Conservation (phyloP, 2,888 invertebrate species). For the Drosophila peninsularis region DNA sequence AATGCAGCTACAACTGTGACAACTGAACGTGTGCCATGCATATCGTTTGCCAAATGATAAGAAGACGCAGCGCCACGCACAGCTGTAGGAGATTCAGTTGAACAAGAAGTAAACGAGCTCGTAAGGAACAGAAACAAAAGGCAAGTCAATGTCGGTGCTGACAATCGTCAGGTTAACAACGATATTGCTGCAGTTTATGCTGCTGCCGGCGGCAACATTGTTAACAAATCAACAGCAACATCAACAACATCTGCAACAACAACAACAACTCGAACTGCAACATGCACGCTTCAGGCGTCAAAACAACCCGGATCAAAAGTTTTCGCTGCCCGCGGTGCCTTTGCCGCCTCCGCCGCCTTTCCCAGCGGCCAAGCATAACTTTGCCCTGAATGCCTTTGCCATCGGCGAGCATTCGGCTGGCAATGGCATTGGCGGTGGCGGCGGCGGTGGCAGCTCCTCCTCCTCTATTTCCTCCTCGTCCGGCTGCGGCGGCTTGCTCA, state of each 20-base stretch:
- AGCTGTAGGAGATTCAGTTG: conserved; percentile 27
- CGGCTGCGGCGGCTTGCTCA: conserved; percentile 88
- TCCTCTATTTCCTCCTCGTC: conserved; percentile 23
- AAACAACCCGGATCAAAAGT: conserved; percentile 65
- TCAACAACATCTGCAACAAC: conserved; percentile 19
- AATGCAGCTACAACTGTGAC: conserved; percentile 28
- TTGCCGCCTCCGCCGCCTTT: conserved; percentile 80
- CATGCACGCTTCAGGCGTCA: conserved; percentile 43
- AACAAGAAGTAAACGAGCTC: conserved; percentile 13
- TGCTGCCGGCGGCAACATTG: conserved; percentile 51
- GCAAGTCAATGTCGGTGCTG: conserved; percentile 74
- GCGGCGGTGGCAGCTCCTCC: conserved; percentile 16
- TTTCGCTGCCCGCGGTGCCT: conserved; percentile 79
- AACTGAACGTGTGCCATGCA: conserved; percentile 31
- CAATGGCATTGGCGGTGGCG: conserved; percentile 3
- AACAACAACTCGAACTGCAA: conserved; percentile 19
- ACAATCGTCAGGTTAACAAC: conserved; percentile 57
- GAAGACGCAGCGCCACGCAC: conserved; percentile 14
- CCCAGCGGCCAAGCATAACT: conserved; percentile 66
- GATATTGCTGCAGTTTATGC: conserved; percentile 60
- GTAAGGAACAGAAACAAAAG: conserved; percentile 38
- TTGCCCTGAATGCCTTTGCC: conserved; percentile 71
- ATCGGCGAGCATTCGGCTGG: conserved; percentile 39
- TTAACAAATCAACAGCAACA: conserved; percentile 30
- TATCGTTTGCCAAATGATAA: conserved; percentile 56